These are phyloP conservation scores for Helicolenus hilgendorfi DNA, from an alignment of 2,797 vertebrate genomes.

Conservation along the genomic window DNA sequence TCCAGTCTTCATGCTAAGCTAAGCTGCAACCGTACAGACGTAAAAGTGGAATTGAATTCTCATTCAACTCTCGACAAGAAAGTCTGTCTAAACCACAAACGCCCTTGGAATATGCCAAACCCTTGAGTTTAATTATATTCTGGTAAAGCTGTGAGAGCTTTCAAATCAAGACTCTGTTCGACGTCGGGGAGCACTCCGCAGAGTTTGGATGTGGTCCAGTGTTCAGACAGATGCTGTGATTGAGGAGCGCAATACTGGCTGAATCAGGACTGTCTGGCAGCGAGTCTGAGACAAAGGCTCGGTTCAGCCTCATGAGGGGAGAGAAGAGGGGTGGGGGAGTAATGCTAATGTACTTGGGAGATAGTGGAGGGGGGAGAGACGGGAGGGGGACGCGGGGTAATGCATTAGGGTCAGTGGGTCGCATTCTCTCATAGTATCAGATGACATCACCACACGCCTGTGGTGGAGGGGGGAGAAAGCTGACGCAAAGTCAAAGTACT, in stretches of 20 bases:
- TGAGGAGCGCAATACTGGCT: conserved; percentile 69
- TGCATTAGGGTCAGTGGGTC: conserved; percentile 87
- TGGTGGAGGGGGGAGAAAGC: conserved; percentile 5
- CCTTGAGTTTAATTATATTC: conserved; percentile 32
- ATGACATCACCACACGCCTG: conserved; percentile 85
- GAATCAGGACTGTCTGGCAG: conserved; percentile 61
- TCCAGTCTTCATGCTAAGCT: neutral
- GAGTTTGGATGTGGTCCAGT: conserved; percentile 77
- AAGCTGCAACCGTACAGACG: neutral
- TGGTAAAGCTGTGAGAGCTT: conserved; percentile 41
- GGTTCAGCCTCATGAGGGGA: conserved; percentile 72
- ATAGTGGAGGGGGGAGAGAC: conserved; percentile 35
- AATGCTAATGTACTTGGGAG: conserved; percentile 81
- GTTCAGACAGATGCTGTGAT: conserved; percentile 80
- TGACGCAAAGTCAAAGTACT: conserved; percentile 70
- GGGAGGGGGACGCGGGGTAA: conserved; percentile 58
- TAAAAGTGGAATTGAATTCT: neutral
- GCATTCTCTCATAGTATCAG: conserved; percentile 87
- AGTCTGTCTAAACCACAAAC: neutral
- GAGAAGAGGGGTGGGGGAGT: conserved; percentile 30
- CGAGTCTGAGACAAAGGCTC: conserved; percentile 83
- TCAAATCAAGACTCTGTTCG: conserved; percentile 37
- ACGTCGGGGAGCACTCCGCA: conserved; percentile 18
- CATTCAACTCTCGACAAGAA: neutral
- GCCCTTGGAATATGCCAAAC: conserved; percentile 7